Evolutionary conservation across 2,797 vertebrate genomes (phyloP), one percentile per base, ranked within the genome.

Genomic region (Astyanax mexicanus): DNA sequence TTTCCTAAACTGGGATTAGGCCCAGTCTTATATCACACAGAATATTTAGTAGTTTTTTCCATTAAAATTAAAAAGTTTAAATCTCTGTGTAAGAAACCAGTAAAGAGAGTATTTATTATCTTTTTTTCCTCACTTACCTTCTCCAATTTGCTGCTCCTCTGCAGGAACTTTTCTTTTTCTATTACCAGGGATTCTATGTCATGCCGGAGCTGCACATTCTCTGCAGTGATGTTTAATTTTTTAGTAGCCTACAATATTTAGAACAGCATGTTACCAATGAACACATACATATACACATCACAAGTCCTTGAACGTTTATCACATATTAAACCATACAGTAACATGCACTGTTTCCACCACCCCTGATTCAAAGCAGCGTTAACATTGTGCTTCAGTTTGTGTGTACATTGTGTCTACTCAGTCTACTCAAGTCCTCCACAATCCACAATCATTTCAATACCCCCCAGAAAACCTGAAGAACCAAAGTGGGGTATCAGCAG

Each of bases 171-270:
- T 19, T 42, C 35, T 49, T 65, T 80, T 73, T 72, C 68, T 9
- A 61, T 74, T 66, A 51, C 61, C 37, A 81, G 57, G 38, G 72
- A 72, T 45, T 81, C 61, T 27, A 76, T 75, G 42, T 81, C 68
- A 29, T 76, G 45, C 6, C 69, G 57, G 6, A 78, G 76, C 4
- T 40, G 64, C 17, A 71, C 51, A n/a, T 72, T 80, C 61, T 27
- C 72, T 6, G 68, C 27, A 37, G 80, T 11, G 54, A 51, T 61
- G 70, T 61, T 68, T 42, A 75, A 79, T 32, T 29, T 83, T 40
- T 69, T n/a, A 13, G 69, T 64, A n/a, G 44, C 67, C 75, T 79
- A 37, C 9, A 52, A 15, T 29, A 37, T 37, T 37, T 1, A 61
- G 6, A 32, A 17, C 32, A 38, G 17, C 29, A 64, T 19, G 35